Percentiles rank a stretch among this genome's conserved stretches.
These are phyloP conservation scores for Tolmerus cingulatus DNA, from an alignment of 2,888 invertebrate species.

Conservation along the genomic window DNA sequence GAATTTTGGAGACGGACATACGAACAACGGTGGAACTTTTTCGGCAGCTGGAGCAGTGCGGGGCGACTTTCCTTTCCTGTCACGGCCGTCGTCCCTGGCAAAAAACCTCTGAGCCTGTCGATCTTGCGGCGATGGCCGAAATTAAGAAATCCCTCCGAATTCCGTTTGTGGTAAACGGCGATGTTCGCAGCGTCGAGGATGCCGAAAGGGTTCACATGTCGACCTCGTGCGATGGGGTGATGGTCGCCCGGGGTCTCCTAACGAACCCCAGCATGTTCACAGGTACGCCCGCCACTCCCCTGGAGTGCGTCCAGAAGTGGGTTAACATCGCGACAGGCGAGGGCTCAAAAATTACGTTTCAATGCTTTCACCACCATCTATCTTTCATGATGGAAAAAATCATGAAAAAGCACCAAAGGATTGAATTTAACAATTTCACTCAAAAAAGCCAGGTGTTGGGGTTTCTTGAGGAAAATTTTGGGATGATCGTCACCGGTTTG, in stretches of 20 bases:
- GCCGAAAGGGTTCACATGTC: constrained; percentile 71
- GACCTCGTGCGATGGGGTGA: constrained; percentile 83
- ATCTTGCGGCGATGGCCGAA: constrained; percentile 74
- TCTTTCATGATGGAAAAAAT: constrained; percentile 93
- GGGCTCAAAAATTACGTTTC: constrained; percentile 73
- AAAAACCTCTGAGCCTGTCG: constrained; percentile 76
- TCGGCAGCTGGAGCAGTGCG: constrained; percentile 80
- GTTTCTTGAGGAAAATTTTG: constrained; percentile 72
- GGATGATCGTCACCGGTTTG: constrained; percentile 59
- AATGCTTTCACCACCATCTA: constrained; percentile 93
- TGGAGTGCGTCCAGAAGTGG: constrained; percentile 84
- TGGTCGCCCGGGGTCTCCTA: constrained; percentile 91
- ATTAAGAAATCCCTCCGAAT: constrained; percentile 76
- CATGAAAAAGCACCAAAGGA: constrained; percentile 75
- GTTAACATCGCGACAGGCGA: constrained; percentile 69
- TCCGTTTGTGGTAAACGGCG: constrained; percentile 94
- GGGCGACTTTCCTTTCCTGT: constrained; percentile 87
- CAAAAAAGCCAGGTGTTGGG: constrained; percentile 73
- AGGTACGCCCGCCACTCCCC: constrained; percentile 74
- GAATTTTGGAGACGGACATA: constrained; percentile 66
- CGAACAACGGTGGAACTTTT: constrained; percentile 81
- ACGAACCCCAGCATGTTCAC: constrained; percentile 90
- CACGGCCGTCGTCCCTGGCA: constrained; percentile 91
- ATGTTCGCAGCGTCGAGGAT: constrained; percentile 77
- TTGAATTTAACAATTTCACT: constrained; percentile 79